Percentiles rank a stretch among this genome's conserved stretches.
Conservation (phyloP, 2,888 invertebrate species). For the Synergus gifuensis region DNA sequence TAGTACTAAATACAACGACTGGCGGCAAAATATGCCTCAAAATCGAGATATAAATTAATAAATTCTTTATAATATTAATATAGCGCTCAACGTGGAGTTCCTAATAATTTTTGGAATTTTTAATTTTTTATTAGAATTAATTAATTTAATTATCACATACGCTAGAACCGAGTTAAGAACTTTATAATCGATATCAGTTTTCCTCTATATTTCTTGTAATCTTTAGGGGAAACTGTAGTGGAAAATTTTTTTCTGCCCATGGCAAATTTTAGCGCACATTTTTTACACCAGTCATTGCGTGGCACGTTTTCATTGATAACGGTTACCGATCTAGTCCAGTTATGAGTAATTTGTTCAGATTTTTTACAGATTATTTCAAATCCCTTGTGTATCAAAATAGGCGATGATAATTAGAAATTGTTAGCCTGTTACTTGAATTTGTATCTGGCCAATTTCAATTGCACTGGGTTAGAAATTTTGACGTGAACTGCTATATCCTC, state of each 20-base stretch:
- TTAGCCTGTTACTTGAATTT: slow-evolving; percentile 81
- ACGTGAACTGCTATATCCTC: slow-evolving; percentile 94
- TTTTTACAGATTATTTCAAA: not conserved
- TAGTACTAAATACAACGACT: slow-evolving; percentile 41
- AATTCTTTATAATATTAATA: slow-evolving; percentile 4
- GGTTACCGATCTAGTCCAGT: slow-evolving; percentile 30
- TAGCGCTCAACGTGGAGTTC: slow-evolving; percentile 16
- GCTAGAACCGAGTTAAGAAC: slow-evolving; percentile 27
- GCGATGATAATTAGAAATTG: slow-evolving; percentile 19
- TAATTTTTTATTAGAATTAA: not conserved
- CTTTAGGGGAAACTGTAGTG: not conserved
- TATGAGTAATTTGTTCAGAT: slow-evolving; percentile 5
- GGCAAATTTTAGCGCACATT: slow-evolving; percentile 25
- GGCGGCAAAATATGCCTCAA: slow-evolving; percentile 35
- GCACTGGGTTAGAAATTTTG: slow-evolving; percentile 89
- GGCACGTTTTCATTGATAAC: slow-evolving; percentile 16
- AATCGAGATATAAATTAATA: slow-evolving; percentile 24
- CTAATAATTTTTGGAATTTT: slow-evolving; percentile 11
- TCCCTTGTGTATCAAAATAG: slow-evolving; percentile 9
- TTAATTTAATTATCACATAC: slow-evolving; percentile 38
- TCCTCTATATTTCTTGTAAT: not conserved
- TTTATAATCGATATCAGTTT: slow-evolving; percentile 13
- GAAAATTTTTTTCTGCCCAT: not conserved
- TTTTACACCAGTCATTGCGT: slow-evolving; percentile 37
- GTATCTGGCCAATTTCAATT: slow-evolving; percentile 91